A percentile compares a stretch with the other conserved stretches of the same genome.
Evolutionary conservation across 2,113 vertebrate species (phyloP).

Genomic region (Choloepus hoffmanni): DNA sequence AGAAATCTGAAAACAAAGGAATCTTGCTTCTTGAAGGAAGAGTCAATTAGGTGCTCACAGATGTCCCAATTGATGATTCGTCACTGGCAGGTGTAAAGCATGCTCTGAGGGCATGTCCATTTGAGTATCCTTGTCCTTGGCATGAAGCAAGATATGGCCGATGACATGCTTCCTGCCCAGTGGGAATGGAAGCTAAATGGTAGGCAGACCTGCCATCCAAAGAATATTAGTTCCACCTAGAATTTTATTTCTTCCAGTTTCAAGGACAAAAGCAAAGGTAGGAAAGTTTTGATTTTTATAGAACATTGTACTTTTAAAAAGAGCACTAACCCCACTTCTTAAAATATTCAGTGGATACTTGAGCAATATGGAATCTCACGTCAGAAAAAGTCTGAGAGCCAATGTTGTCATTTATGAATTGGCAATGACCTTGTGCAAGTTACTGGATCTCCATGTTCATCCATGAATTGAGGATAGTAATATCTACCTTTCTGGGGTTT

Average conservation of each 20-base stretch:
- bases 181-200: conserved; percentile 35
- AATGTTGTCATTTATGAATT: neutral
- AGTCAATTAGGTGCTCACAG: neutral
- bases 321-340: neutral
- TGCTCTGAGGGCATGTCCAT: neutral
- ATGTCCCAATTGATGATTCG: neutral
- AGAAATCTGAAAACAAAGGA: neutral
- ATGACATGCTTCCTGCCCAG: conserved; percentile 58
- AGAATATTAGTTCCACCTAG: conserved; percentile 71
- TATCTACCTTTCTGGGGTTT: neutral
- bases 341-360: neutral
- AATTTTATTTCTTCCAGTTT: conserved; percentile 71
- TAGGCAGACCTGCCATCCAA: conserved; percentile 48
- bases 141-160: neutral
- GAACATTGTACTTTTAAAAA: neutral
- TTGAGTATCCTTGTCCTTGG: neutral
- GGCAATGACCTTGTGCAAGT: neutral
- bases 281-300: conserved; percentile 34
- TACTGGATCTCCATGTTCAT: neutral
- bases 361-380: neutral
- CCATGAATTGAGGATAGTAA: neutral
- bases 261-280: conserved; percentile 71
- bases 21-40: neutral
- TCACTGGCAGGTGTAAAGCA: neutral
- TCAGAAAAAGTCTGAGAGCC: neutral